These are phyloP conservation scores for Acromyrmex charruanus DNA, from an alignment of 1,140 invertebrate genomes.

Conservation along the genomic window DNA sequence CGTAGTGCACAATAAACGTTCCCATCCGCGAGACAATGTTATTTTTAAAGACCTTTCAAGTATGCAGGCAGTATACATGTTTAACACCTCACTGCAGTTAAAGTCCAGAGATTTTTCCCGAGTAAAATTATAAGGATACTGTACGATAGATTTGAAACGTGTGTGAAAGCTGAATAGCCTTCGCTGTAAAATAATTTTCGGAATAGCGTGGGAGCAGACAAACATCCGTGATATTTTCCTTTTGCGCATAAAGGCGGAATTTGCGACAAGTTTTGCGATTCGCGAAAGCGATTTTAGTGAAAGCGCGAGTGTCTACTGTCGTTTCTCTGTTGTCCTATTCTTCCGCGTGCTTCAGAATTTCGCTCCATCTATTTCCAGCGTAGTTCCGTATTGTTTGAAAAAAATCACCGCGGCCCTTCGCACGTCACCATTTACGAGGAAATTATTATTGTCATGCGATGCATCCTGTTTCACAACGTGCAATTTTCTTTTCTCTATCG, in stretches of 20 bases:
- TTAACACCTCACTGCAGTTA: not conserved
- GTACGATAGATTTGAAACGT: not conserved
- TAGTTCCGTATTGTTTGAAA: not conserved
- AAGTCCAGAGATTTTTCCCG: not conserved
- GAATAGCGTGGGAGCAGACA: not conserved
- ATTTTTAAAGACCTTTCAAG: not conserved
- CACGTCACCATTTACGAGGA: not conserved
- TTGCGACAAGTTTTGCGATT: not conserved
- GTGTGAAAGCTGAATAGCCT: not conserved
- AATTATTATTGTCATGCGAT: conserved; percentile 15
- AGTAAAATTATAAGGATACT: not conserved
- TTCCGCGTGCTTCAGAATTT: conserved; percentile 19
- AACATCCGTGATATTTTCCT: not conserved
- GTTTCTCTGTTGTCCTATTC: conserved; percentile 24
- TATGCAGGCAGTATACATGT: not conserved
- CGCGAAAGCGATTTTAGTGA: conserved; percentile 48
- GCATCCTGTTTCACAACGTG: not conserved
- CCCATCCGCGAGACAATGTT: not conserved
- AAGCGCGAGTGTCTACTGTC: not conserved
- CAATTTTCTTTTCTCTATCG: not conserved
- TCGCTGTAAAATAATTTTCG: not conserved
- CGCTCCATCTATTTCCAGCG: not conserved
- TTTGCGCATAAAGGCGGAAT: not conserved
- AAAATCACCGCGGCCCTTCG: not conserved
- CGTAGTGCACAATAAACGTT: conserved; percentile 13